Conservation (phyloP, 2,888 invertebrate species). For the Hyalella azteca region DNA sequence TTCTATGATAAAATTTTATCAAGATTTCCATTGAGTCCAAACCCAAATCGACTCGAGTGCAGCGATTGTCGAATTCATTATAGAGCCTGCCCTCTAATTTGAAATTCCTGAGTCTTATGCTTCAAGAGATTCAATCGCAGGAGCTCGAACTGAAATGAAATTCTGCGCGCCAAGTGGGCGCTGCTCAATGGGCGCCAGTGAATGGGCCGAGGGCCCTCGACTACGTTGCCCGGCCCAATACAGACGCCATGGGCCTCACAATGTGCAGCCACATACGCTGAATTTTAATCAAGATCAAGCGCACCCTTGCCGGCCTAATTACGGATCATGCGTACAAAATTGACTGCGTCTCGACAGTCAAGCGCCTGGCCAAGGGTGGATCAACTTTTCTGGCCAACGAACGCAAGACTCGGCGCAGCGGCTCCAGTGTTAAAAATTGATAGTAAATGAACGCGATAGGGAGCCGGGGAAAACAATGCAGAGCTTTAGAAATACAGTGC, state of each 20-base stretch:
- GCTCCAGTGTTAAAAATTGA: too few species aligned
- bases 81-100: neutral
- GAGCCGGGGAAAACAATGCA: too few species aligned
- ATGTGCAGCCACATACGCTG: too few species aligned
- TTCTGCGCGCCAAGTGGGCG: neutral
- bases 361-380: neutral
- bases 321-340: neutral
- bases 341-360: neutral
- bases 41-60: too few species aligned
- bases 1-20: too few species aligned
- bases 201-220: neutral
- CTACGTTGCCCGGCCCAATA: neutral
- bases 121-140: neutral
- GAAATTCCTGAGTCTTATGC: neutral
- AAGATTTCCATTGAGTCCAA: too few species aligned
- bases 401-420: too few species aligned
- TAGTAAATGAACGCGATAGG: too few species aligned
- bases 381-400: neutral
- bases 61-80: too few species aligned
- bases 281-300: slow-evolving; percentile 10
- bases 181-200: neutral
- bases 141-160: neutral
- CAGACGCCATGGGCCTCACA: neutral
- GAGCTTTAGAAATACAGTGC: too few species aligned
- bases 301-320: neutral